Evolutionary conservation across 2,113 vertebrate species (phyloP), one percentile per base, ranked within the genome.

Genomic region (Cervus canadensis): DNA sequence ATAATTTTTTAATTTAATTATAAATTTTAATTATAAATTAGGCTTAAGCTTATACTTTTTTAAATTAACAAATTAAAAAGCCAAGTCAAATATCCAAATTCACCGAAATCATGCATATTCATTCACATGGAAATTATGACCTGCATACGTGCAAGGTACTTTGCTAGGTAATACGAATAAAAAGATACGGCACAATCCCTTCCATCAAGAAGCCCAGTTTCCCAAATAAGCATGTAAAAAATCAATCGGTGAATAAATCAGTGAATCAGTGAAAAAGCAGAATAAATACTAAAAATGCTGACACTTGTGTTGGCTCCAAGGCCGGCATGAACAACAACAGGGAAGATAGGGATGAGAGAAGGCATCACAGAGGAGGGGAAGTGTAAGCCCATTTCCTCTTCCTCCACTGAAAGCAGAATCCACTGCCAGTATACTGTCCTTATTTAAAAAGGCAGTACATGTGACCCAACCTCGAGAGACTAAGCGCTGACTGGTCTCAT

Each of bases 61-160:
- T 78, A 5, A 79, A 52, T 95, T 84, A 91, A 86, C 43, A 91
- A 91, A 84, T 67, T 92, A 40, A 78, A 96, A 94, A 76, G 54
- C 33, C 64, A 97, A 92, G 33, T 50, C 40, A 17, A 89, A 94
- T 33, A 92, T 48, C 71, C 52, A 82, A 85, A 91, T 40, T 92
- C 36, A 94, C 52, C 82, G n/a, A 91, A 81, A 45, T 85, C 71
- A 67, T 62, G 30, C 71, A 82, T 85, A 82, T 85, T 57, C 81
- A 40, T 87, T 91, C 84, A 90, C 59, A 87, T 3, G 59, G 36
- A 57, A 89, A 82, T 48, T 74, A 87, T 74, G 50, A 92, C 57
- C 56, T 76, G 57, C 19, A 30, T 11, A 52, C 14, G 0, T 87
- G 14, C 79, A 89, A 89, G 28, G 43, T 76, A 83, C 85, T 95